A percentile compares a stretch with the other conserved stretches of the same genome.
Conservation (phyloP, 2,888 invertebrate genomes). For the Scrobipalpa costella region DNA sequence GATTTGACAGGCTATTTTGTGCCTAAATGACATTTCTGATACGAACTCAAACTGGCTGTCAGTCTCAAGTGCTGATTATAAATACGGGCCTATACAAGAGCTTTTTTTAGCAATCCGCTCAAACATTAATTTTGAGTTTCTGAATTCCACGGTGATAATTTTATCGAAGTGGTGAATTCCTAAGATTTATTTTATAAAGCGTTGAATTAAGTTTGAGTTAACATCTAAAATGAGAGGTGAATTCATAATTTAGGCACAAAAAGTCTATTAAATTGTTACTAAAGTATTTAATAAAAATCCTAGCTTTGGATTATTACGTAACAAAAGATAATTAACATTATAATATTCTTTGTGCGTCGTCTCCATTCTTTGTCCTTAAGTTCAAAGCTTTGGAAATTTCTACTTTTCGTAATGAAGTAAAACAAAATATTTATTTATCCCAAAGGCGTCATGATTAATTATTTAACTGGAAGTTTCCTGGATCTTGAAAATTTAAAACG, state of each 20-base stretch:
- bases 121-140: no score
- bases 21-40: no score
- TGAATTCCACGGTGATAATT: no score
- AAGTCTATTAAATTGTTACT: neutral
- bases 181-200: no score
- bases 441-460: neutral
- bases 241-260: neutral
- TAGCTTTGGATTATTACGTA: neutral
- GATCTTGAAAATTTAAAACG: neutral
- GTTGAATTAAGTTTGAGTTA: no score
- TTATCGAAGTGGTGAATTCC: no score
- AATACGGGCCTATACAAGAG: no score
- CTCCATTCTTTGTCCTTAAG: neutral
- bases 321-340: conserved; percentile 10
- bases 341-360: conserved; percentile 2
- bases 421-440: conserved; percentile 8
- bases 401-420: neutral
- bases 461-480: conserved; percentile 8
- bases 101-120: no score
- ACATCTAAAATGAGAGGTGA: no score
- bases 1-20: no score
- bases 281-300: neutral
- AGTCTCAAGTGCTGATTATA: no score
- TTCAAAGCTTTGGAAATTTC: conserved; percentile 1
- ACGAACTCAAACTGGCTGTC: no score